Base-by-base conservation (phyloP, 2,113 vertebrate genomes). In the Ranitomeya imitator region DNA sequence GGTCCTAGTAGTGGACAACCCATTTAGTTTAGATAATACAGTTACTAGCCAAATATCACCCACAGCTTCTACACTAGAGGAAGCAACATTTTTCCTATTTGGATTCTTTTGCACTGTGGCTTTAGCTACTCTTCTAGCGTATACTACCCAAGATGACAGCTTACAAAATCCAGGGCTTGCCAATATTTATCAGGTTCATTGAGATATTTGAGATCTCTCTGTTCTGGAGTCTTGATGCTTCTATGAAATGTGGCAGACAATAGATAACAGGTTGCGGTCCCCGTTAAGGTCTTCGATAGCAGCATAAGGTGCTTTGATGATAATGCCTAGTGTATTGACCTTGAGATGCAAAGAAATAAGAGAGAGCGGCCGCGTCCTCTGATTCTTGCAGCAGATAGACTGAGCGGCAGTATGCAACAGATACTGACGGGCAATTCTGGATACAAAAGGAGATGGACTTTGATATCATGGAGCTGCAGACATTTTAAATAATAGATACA, bases 251-350 rank as follows among this genome's bases (percentile, higher is more conserved):
- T 83, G 86, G 15, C 45, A 77, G 86, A 76, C 86, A 26, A 21
- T 31, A 83, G 86, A 88, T 83, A 88, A 83, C 77, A 55, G 23
- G 86, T 82, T 86, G 37, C n/a, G 63, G 57, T 55, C 54, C 69
- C 80, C 3, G 19, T 77, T 45, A 57, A 88, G 86, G 79, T 88
- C 69, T 13, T 12, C 54, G 79, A 88, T 76, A 83, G 31, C 31
- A 76, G 67, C 67, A 65, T 77, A 63, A 60, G 65, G 78, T 23
- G 61, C 67, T 71, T 61, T 73, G 63, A 82, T 73, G 86, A 82
- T 87, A 87, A 87, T 61, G 67, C 55, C 54, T 60, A 55, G 71
- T 81, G 81, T 54, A 73, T 59, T 87, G 86, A 81, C 79, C 19
- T 82, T 88, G 67, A 82, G 67, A 69, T 87, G 65, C 23, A 81